These are phyloP conservation scores for Pristiophorus japonicus DNA, from an alignment of 2,113 vertebrate species.

Conservation along the genomic window DNA sequence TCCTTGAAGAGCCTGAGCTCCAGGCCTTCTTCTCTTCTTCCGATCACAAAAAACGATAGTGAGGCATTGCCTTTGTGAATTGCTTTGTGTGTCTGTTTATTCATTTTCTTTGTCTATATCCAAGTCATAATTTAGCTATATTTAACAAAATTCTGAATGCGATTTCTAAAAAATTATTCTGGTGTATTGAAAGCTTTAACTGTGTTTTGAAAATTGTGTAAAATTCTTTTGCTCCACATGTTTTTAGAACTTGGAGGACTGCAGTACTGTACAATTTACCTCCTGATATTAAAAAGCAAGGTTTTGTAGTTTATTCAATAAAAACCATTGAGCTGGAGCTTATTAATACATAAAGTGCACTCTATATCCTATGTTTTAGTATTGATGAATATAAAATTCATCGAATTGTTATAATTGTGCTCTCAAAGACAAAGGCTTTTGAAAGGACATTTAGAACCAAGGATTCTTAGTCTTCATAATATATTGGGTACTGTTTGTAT, in stretches of 20 bases:
- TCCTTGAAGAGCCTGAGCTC: background rate
- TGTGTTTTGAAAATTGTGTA: background rate
- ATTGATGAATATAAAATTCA: background rate
- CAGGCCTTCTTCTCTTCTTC: background rate
- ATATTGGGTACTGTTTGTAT: background rate
- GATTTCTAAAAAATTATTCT: background rate
- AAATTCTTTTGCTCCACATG: background rate
- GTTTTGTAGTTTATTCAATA: constrained; percentile 14
- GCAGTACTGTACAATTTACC: too few relatives aligned
- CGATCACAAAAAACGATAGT: background rate
- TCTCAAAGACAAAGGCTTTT: background rate
- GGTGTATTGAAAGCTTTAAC: background rate
- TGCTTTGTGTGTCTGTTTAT: background rate
- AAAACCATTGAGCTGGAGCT: background rate
- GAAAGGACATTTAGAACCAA: background rate
- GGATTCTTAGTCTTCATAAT: background rate
- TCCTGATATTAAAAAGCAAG: background rate
- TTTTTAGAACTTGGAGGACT: background rate
- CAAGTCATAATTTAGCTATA: background rate
- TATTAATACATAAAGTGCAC: background rate
- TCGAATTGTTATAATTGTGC: background rate
- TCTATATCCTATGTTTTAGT: background rate
- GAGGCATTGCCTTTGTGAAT: background rate
- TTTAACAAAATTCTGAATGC: background rate
- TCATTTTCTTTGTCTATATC: background rate